Base-by-base conservation (phyloP, 2,888 invertebrate species). In the Trilocha varians region DNA sequence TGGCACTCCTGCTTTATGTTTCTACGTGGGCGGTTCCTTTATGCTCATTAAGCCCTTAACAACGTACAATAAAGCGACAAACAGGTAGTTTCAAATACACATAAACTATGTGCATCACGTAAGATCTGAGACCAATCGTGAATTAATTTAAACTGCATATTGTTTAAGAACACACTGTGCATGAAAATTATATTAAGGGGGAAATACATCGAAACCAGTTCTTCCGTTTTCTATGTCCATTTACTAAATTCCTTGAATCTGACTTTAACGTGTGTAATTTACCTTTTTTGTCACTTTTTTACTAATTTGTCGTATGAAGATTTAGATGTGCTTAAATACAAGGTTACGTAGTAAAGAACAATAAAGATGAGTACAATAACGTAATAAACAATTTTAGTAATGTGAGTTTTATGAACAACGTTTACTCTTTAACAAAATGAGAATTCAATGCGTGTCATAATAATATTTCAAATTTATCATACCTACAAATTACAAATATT, bases 141-240 rank as follows among this genome's bases (percentile, higher is more conserved):
- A 9, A 9, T 25, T 25, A 25, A 9, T 25, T 25, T 25, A 25
- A 25, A 25, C 2, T 25, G 2, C 6, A 2, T 25, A 5, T 9
- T 25, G 11, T 25, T 25, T 40, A 32, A 16, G 8, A 52, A 41
- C 67, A 57, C 0, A 46, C 65, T 70, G 60, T 71, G 61, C 42
- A 54, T 53, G 25, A 34, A 43, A 50, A 57, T 41, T 44, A 48
- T 49, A 48, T 61, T 57, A 57, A 57, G 58, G 61, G 58, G 61
- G 65, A 64, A 68, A 65, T 58, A 47, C 42, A 35, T 46, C 47
- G 34, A 46, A 45, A 40, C 50, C 39, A 52, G 45, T 49, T 60
- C 58, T 63, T 66, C 62, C 62, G 59, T 59, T 62, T 46, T 53
- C 50, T 55, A 55, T 50, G 50, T 56, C 42, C 52, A 51, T 48